Conservation (phyloP, 2,797 vertebrate species). For the Gymnoscopelus braueri region DNA sequence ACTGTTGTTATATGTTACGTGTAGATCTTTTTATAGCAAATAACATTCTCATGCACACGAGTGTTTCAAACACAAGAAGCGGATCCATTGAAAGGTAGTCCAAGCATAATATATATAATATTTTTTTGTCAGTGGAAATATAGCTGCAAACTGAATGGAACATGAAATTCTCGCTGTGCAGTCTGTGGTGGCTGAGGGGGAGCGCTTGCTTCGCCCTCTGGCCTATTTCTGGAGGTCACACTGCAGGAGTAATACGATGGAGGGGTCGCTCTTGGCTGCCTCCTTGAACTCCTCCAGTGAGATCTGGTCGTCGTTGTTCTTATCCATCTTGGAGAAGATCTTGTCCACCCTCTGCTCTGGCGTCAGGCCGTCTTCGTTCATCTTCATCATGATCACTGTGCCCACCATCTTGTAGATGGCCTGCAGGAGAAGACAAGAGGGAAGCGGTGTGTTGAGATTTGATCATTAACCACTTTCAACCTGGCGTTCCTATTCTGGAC, state of each 20-base stretch:
- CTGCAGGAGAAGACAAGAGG: conserved; percentile 67
- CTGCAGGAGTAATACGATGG: conserved; percentile 99
- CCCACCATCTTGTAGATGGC: conserved; percentile 99
- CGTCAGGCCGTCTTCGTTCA: conserved; percentile 98
- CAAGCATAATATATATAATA: conserved; percentile 84
- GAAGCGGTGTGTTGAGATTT: conserved; percentile 4
- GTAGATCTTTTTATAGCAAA: conserved; percentile 92
- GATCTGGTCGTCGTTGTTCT: conserved; percentile 99
- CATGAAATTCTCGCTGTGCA: conserved; percentile 92
- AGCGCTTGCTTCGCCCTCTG: conserved; percentile 46
- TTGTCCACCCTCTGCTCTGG: conserved; percentile 98
- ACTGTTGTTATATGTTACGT: conserved; percentile 47
- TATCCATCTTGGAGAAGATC: conserved; percentile 99
- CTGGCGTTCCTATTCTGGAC: too few relatives aligned
- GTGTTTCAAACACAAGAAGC: conserved; percentile 99
- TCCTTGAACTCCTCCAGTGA: conserved; percentile 99
- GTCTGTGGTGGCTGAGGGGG: conserved; percentile 81
- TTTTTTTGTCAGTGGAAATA: conserved; percentile 88
- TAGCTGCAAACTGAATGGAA: conserved; percentile 99
- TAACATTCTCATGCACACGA: conserved; percentile 99
- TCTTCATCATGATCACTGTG: conserved; percentile 99
- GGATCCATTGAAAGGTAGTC: conserved; percentile 99
- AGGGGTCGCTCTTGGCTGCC: conserved; percentile 98
- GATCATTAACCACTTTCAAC: background rate
- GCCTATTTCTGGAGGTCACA: conserved; percentile 99